These are phyloP conservation scores for Aplysia californica DNA, from an alignment of 1,140 invertebrate species.

Conservation along the genomic window DNA sequence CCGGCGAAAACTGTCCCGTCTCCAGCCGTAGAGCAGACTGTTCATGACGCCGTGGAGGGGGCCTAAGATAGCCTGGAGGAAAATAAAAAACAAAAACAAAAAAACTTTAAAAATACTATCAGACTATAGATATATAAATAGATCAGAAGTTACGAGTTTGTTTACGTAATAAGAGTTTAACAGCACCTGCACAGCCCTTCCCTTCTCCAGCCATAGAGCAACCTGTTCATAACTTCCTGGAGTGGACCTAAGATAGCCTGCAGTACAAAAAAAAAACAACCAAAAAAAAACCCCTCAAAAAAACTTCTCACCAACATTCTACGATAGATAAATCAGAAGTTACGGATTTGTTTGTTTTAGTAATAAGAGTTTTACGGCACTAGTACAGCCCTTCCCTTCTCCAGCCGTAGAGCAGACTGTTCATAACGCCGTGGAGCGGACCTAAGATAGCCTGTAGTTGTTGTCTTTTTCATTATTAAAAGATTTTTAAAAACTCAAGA, in stretches of 20 bases:
- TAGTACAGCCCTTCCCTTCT: conserved; percentile 22
- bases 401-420: conserved; percentile 47
- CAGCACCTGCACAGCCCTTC: neutral
- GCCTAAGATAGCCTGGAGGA: conserved; percentile 36
- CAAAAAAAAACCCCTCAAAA: no score
- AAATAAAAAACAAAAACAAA: neutral
- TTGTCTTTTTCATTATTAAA: no score
- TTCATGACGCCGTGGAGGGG: conserved; percentile 42
- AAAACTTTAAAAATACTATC: no score
- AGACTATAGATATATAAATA: no score
- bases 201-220: conserved; percentile 47
- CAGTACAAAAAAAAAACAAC: no score
- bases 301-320: no score
- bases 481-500: no score
- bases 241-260: conserved; percentile 41
- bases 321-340: neutral
- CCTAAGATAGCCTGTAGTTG: conserved; percentile 38
- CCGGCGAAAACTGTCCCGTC: conserved; percentile 36
- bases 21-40: conserved; percentile 46
- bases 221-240: conserved; percentile 39
- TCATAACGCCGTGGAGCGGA: conserved; percentile 40
- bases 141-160: neutral
- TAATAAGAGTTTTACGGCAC: neutral
- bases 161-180: neutral
- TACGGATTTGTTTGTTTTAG: neutral